Conservation (phyloP, 2,888 invertebrate genomes). For the Coleophora deauratella region DNA sequence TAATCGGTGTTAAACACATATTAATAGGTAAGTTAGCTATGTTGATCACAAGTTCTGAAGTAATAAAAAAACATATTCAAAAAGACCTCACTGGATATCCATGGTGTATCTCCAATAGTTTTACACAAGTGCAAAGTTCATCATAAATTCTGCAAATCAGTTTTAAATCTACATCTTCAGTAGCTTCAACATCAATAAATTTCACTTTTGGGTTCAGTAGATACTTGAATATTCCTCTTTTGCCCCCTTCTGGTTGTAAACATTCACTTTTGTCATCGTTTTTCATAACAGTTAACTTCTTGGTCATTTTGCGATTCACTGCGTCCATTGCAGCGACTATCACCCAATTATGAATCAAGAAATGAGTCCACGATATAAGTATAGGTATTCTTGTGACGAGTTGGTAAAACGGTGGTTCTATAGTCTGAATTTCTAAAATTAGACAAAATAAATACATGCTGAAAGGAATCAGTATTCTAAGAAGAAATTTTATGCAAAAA, state of each 20-base stretch:
- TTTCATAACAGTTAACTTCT: constrained; percentile 10
- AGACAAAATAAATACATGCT: constrained; percentile 20
- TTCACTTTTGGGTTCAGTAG: constrained; percentile 20
- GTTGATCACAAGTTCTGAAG: too few relatives aligned
- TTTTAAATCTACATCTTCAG: constrained; percentile 20
- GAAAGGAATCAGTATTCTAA: constrained; percentile 24
- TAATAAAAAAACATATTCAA: too few relatives aligned
- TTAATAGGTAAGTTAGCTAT: too few relatives aligned
- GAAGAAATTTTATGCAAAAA: constrained; percentile 31
- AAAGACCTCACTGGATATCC: constrained; percentile 32
- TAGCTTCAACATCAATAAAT: constrained; percentile 19
- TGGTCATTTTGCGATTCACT: constrained; percentile 24
- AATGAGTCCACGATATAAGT: constrained; percentile 32
- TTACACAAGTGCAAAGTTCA: constrained; percentile 31
- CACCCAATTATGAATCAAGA: constrained; percentile 33
- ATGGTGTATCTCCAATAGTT: constrained; percentile 37
- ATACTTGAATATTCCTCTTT: constrained; percentile 15
- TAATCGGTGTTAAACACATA: too few relatives aligned
- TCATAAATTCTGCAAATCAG: constrained; percentile 39
- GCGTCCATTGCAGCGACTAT: constrained; percentile 29
- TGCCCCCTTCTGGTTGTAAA: too few relatives aligned
- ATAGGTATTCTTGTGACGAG: constrained; percentile 33
- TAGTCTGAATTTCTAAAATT: constrained; percentile 25
- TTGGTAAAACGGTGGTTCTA: constrained; percentile 23
- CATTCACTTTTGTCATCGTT: too few relatives aligned